These are phyloP conservation scores for Gymnosoma rotundatum DNA, from an alignment of 2,888 invertebrate species.

Conservation along the genomic window DNA sequence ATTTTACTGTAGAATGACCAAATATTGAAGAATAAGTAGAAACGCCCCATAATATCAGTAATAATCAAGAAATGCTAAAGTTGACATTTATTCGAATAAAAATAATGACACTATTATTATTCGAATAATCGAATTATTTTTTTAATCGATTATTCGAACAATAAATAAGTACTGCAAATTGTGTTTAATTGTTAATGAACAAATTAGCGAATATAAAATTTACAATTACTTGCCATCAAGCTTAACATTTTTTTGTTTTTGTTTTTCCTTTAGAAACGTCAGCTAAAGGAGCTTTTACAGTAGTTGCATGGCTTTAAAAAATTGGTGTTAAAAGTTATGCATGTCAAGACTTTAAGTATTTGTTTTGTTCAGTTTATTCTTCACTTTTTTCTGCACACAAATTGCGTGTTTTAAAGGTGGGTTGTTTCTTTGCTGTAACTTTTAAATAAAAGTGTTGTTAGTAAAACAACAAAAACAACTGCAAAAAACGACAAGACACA, in stretches of 20 bases:
- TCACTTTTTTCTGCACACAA: conserved; percentile 47
- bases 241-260: too few species aligned
- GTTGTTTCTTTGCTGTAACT: conserved; percentile 40
- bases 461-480: conserved; percentile 42
- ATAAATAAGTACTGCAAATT: too few species aligned
- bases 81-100: too few species aligned
- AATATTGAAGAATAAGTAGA: not conserved
- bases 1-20: conserved; percentile 23
- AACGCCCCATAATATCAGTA: too few species aligned
- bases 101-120: too few species aligned
- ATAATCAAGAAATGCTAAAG: too few species aligned
- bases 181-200: too few species aligned
- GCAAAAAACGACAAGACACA: conserved; percentile 63
- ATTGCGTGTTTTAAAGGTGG: conserved; percentile 70
- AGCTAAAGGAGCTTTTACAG: conserved; percentile 17
- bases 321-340: conserved; percentile 71
- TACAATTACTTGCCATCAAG: too few species aligned
- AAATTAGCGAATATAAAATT: too few species aligned
- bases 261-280: not conserved
- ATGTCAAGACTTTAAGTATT: conserved; percentile 69
- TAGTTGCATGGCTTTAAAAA: conserved; percentile 61
- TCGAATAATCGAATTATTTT: too few species aligned
- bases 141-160: too few species aligned
- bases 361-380: conserved; percentile 57
- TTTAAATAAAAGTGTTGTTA: conserved; percentile 59